phyloP scores from a whole-genome alignment of 64 coral and sea anemone species.

The Catalaphyllia jardinei region DNA sequence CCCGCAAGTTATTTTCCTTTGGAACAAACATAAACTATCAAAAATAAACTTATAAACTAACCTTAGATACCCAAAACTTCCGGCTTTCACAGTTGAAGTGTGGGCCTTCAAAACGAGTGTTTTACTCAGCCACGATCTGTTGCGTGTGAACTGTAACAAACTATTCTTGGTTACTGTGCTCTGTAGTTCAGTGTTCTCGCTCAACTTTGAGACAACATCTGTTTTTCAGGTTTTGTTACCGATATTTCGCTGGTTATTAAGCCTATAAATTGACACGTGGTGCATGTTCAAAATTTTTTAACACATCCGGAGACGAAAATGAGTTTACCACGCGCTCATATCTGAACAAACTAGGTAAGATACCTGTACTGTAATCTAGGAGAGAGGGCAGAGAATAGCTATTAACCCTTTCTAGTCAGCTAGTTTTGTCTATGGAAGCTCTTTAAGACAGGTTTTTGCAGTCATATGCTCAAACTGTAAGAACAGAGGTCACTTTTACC shows the following conservation, averaged over 20 bases:
- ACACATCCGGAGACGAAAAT: neutral
- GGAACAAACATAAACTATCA: neutral
- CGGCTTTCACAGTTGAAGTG: neutral
- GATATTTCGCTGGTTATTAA: neutral
- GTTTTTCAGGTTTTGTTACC: neutral
- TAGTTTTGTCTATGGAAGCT: neutral
- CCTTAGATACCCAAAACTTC: neutral
- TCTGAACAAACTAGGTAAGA: neutral
- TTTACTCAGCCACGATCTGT: neutral
- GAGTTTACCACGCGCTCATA: neutral
- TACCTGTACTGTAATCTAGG: neutral
- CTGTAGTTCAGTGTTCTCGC: neutral
- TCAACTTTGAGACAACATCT: neutral
- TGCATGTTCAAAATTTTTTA: conserved; percentile 8
- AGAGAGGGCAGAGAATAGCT: neutral
- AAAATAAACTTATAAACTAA: neutral
- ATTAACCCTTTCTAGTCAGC: neutral
- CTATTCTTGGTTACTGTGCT: neutral
- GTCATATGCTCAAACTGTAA: neutral
- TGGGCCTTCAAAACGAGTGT: neutral
- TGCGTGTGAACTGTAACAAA: neutral
- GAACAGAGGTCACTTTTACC: neutral
- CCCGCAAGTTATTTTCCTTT: neutral
- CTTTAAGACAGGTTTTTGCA: neutral
- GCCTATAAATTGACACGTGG: neutral